Evolutionary conservation across 1,140 invertebrate species (phyloP), one percentile per base, ranked within the genome.

Genomic region (Nephotettix cincticeps): DNA sequence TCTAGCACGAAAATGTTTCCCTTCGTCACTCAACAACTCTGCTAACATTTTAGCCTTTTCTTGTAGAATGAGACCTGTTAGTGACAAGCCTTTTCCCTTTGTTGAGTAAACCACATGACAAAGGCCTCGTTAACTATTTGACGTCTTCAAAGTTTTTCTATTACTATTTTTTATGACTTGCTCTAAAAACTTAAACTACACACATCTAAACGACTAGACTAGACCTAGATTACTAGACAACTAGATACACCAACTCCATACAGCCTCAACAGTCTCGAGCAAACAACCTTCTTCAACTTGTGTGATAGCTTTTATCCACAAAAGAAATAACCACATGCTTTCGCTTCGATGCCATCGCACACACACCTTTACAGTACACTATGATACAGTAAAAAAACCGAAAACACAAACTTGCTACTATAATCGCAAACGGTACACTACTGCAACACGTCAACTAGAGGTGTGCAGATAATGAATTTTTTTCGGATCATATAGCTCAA

Each of bases 141-240:
- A 64, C 21, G 14, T 64, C 30, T 32, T 32, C 28, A 29, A 6
- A 29, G 61, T 36, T 64, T 63, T 28, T 63, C 13, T 63, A 9
- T 63, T 63, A 17, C 27, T 11, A 29, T 17, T 64, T 64, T 29
- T 64, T 4, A 29, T 14, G 9, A 21, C 61, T 32, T 64, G 30
- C 61, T 64, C 4, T 64, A 32, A 14, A 64, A 64, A 64, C 32
- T 36, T 36, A 36, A 14, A 14, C 21, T 64, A 75, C 29, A 19
- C 71, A 71, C 11, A 68, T 73, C 58, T 75, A 69, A 67, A 74
- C 71, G 0, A 75, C 40, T 64, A 64, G 27, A 32, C 32, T 64
- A 30, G 3, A 64, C 30, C 27, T 29, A 64, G 74, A 2, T 64
- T 28, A 27, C 27, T 29, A 64, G 32, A 68, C 64, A 73, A 69